These are phyloP conservation scores for Umimayanthus kanabou DNA, from an alignment of 92 coral and sea anemone genomes.

Conservation along the genomic window DNA sequence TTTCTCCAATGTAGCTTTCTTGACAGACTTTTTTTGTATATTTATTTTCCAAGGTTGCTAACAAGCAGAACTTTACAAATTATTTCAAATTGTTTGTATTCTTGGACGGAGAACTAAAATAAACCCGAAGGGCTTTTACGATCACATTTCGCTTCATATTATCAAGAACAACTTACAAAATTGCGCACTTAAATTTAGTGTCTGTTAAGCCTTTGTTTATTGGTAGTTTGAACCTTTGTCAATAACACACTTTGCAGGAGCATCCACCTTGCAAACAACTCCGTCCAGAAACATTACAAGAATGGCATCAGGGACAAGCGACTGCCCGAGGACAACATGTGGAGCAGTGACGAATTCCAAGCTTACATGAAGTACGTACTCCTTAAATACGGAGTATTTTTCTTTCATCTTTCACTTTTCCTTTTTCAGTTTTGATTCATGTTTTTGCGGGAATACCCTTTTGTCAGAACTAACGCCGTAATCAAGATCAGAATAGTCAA, in stretches of 20 bases:
- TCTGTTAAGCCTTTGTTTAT: not conserved
- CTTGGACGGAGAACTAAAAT: too few species aligned
- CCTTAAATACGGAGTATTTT: not conserved
- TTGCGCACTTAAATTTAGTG: not conserved
- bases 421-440: too few species aligned
- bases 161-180: not conserved
- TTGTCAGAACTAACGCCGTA: too few species aligned
- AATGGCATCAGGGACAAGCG: conserved; percentile 91
- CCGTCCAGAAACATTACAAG: conserved; percentile 91
- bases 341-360: conserved; percentile 92
- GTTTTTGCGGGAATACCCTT: not conserved
- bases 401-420: not conserved
- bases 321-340: conserved; percentile 94
- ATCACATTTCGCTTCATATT: too few species aligned
- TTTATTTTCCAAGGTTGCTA: too few species aligned
- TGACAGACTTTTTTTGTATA: too few species aligned
- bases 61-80: too few species aligned
- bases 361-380: conserved; percentile 76
- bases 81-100: too few species aligned
- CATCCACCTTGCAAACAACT: conserved; percentile 94
- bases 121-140: too few species aligned
- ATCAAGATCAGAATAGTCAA: too few species aligned
- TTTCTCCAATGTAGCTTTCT: too few species aligned
- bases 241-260: conserved; percentile 57
- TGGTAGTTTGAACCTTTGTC: not conserved